Conservation (phyloP, 2,797 vertebrate genomes). For the Propithecus perrieri region DNA sequence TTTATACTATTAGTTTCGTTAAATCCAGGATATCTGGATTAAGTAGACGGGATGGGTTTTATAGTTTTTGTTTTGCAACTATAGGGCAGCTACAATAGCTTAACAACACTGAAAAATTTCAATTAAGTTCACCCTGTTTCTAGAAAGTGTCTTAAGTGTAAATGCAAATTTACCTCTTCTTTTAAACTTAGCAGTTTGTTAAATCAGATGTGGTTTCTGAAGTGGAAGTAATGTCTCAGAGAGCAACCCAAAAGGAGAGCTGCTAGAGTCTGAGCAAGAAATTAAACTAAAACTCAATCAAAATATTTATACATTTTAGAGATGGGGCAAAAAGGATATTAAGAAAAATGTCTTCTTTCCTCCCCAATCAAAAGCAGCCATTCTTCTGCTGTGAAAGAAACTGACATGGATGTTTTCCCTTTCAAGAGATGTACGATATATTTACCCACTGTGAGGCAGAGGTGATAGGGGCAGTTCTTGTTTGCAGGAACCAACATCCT, state of each 20-base stretch:
- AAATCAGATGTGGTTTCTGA: constrained; percentile 77
- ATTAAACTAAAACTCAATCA: constrained; percentile 60
- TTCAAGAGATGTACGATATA: constrained; percentile 56
- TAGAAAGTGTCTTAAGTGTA: constrained; percentile 83
- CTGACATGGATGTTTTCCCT: constrained; percentile 63
- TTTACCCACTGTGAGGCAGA: constrained; percentile 76
- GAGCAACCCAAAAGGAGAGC: constrained; percentile 63
- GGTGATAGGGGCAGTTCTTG: constrained; percentile 57
- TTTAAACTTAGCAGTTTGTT: constrained; percentile 75
- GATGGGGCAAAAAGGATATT: constrained; percentile 82
- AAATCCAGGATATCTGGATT: constrained; percentile 82
- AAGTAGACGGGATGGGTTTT: constrained; percentile 80
- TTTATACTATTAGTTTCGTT: constrained; percentile 60
- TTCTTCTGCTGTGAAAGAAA: constrained; percentile 79
- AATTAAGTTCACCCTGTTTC: constrained; percentile 85
- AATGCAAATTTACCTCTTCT: constrained; percentile 72
- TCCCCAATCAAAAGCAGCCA: constrained; percentile 78
- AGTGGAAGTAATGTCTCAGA: constrained; percentile 73
- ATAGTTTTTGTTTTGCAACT: constrained; percentile 81
- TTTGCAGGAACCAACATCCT: constrained; percentile 78
- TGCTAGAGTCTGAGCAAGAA: constrained; percentile 67
- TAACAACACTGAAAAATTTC: constrained; percentile 82
- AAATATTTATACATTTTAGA: constrained; percentile 70
- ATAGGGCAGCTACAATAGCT: constrained; percentile 84
- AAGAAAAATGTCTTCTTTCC: constrained; percentile 85